A percentile compares a stretch with the other conserved stretches of the same genome.
Evolutionary conservation across 2,113 vertebrate species (phyloP).

Genomic region (Vulpes ferrilata): DNA sequence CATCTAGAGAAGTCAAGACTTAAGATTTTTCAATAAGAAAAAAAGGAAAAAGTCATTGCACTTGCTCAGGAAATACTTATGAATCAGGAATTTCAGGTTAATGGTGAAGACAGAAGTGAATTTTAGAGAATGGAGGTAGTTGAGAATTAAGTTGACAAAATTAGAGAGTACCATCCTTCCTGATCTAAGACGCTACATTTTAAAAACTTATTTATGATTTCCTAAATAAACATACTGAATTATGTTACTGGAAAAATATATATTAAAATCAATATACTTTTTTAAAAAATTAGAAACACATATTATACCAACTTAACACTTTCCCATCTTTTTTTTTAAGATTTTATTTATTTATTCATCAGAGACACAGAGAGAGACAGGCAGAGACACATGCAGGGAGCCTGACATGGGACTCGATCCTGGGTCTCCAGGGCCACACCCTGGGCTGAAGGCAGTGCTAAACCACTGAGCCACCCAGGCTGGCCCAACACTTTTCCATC

Average conservation of each 20-base stretch:
- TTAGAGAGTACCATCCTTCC: not conserved
- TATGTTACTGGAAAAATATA: conserved; percentile 21
- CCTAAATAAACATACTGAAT: not conserved
- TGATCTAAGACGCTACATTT: not conserved
- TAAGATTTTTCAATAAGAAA: conserved; percentile 24
- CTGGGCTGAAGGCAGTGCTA: too few species aligned
- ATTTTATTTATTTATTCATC: too few species aligned
- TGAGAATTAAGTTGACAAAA: not conserved
- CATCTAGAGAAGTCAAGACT: conserved; percentile 25
- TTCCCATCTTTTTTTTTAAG: too few species aligned
- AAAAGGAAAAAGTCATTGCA: not conserved
- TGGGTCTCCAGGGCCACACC: too few species aligned
- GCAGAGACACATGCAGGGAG: too few species aligned
- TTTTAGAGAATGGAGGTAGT: not conserved
- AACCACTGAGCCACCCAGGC: too few species aligned
- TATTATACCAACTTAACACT: not conserved
- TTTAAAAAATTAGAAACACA: not conserved
- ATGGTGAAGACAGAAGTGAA: not conserved
- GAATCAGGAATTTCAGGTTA: not conserved
- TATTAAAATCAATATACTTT: not conserved
- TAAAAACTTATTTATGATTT: not conserved
- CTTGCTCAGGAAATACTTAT: conserved; percentile 25
- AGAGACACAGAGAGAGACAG: too few species aligned
- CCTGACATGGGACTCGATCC: too few species aligned
- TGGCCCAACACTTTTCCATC: not conserved